These are phyloP conservation scores for Drosophila antonietae DNA, from an alignment of 2,888 invertebrate species.

Conservation along the genomic window DNA sequence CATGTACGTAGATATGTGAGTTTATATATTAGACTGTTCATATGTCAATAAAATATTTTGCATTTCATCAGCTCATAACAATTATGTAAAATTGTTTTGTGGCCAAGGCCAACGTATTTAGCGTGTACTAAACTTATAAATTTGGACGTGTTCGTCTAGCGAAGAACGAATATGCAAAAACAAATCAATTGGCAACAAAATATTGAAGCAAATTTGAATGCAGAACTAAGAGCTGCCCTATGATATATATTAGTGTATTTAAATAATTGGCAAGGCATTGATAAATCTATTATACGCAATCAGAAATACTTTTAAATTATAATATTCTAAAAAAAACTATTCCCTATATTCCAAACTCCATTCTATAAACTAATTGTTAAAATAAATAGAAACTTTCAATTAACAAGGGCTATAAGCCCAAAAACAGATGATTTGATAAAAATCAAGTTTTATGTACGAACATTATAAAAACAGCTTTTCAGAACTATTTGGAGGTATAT, in stretches of 20 bases:
- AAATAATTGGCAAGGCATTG: not conserved
- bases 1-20: not conserved
- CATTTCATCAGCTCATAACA: slow-evolving; percentile 9
- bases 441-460: not conserved
- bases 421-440: slow-evolving; percentile 1
- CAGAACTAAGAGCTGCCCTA: slow-evolving; percentile 1
- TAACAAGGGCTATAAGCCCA: not conserved
- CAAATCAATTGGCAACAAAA: slow-evolving; percentile 59
- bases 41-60: slow-evolving; percentile 4
- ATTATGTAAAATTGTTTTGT: slow-evolving; percentile 15
- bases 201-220: not conserved
- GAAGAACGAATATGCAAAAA: slow-evolving; percentile 67
- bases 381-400: not conserved
- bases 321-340: not conserved
- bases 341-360: not conserved
- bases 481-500: not conserved
- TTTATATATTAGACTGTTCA: slow-evolving; percentile 1
- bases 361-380: not conserved
- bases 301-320: not conserved
- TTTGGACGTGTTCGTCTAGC: slow-evolving; percentile 31
- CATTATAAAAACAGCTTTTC: not conserved
- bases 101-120: slow-evolving; percentile 56
- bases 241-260: not conserved
- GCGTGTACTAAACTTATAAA: slow-evolving; percentile 52
- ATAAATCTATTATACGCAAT: too few species aligned